Base-by-base conservation (phyloP, 2,888 invertebrate genomes). In the Idaea biselata region DNA sequence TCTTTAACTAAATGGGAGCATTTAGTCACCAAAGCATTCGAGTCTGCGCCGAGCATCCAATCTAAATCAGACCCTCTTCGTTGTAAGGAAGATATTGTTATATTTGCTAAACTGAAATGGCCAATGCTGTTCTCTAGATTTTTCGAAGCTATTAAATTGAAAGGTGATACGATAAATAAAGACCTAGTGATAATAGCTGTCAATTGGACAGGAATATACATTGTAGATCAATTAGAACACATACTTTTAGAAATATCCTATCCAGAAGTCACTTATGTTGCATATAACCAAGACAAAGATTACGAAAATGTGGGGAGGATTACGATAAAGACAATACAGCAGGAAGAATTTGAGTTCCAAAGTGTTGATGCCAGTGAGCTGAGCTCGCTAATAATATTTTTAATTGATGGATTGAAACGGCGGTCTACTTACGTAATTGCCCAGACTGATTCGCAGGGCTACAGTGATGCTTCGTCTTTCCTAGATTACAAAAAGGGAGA, bases 91-190 rank as follows among this genome's bases (percentile, higher is more conserved):
- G 97, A 98, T 80, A 96, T 99, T 61, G 98, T 98, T 0, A 95
- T 96, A 76, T 98, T 96, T 86, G 97, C 98, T 1, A 97, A 97
- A 89, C 93, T 96, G 67, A 97, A 97, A 73, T 99, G 99, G 99
- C 98, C 98, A 0, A 95, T 99, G 84, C 91, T 98, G 6, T 99
- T 99, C 86, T 98, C 98, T 0, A 94, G 97, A 79, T 98, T 98
- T 85, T 99, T 97, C 79, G 99, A 99, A 91, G 98, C 97, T 0
- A 93, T 96, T n/a, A 96, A 96, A 80, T 87, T 94, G 58, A 95
- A 95, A 66, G 96, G 96, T 0, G 95, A 95, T 0, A 91, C 93
- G 32, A 91, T 96, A 7, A 91, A 93, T 7, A 94, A 94, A 72
- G 94, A 95, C 73, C 95, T 97, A 73, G 94, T 98, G 18, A 97